These are phyloP conservation scores for Cavia porcellus DNA, from an alignment of 2,113 vertebrate species.

Conservation along the genomic window DNA sequence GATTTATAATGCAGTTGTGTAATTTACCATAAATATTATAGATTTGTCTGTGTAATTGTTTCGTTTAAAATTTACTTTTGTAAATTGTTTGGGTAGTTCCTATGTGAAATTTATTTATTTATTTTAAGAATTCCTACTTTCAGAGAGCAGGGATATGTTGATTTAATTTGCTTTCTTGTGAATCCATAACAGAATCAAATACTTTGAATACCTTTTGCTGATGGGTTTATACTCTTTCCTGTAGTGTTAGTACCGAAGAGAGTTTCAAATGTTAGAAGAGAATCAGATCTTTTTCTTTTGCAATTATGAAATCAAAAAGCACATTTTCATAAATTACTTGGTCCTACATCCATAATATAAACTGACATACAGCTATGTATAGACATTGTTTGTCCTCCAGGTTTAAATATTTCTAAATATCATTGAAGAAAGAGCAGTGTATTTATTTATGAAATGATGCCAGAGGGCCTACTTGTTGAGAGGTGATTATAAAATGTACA, in stretches of 20 bases:
- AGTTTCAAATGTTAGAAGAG: neutral
- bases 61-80: neutral
- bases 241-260: rapidly evolving
- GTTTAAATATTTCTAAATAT: neutral
- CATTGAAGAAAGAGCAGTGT: neutral
- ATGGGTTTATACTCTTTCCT: neutral
- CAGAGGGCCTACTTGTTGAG: neutral
- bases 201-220: neutral
- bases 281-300: neutral
- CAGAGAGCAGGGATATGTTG: neutral
- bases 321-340: conserved; percentile 12
- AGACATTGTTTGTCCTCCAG: neutral
- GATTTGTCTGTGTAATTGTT: neutral
- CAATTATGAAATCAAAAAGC: neutral
- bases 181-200: neutral
- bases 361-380: neutral
- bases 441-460: neutral
- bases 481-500: neutral
- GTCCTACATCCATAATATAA: neutral
- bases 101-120: neutral
- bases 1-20: neutral
- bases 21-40: neutral
- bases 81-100: neutral
- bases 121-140: neutral
- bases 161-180: neutral